Evolutionary conservation across 2,888 invertebrate species (phyloP), one percentile per base, ranked within the genome.

Genomic region (Lamproptera curius): DNA sequence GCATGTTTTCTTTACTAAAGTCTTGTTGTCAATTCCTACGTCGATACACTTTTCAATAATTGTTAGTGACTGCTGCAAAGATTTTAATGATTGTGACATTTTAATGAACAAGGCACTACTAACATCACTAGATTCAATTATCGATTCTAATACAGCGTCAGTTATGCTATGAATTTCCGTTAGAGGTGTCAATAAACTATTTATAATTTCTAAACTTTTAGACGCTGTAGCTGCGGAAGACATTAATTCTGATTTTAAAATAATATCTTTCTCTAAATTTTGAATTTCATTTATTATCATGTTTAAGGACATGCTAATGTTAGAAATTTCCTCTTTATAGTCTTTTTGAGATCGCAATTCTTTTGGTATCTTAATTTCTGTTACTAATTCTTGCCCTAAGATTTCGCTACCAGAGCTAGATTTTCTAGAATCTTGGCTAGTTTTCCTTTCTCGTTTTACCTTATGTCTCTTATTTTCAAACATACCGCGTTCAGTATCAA

Each of bases 21-120:
- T 92, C 45, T 90, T 91, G 9, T 90, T 92, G 28, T 90, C 90
- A 56, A 90, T 91, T 69, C 92, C 91, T 56, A 92, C 89, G 59
- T 91, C 91, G 28, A 92, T 89, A 62, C 93, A 92, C 66, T 92
- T 92, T 68, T 93, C 91, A 28, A 93, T 89, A 1, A 92, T 89
- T 13, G 90, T 89, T 3, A 94, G 67, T 16, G 91, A 90, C 58
- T 91, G 90, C 61, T 92, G 92, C 15, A 94, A 72, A 20, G 88
- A 83, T 57, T 90, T 90, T 28, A 94, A 78, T 1, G 92, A 90
- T 16, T 86, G 75, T 10, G 89, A 83, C 16, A 92, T 73, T 50
- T 85, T 84, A 50, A 89, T 89, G 6, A 92, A 90, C 59, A 92
- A 80, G 1, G 89, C 84, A 35, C 86, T 72, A 49, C 85, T 76